phyloP scores from a whole-genome alignment of 2,888 invertebrate species.

The Pecten maximus region DNA sequence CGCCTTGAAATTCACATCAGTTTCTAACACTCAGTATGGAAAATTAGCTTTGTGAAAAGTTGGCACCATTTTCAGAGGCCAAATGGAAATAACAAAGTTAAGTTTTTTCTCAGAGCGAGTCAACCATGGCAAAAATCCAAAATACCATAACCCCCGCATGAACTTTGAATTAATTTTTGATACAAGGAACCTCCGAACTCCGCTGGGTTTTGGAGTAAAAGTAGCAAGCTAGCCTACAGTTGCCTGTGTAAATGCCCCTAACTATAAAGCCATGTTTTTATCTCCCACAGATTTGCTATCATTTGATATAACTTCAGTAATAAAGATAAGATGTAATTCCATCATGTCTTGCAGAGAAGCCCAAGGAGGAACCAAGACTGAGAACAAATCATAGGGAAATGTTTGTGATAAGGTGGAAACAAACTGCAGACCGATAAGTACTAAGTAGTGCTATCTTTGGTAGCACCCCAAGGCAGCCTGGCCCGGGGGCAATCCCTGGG shows the following conservation, averaged over 20 bases:
- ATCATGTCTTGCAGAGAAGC: slow-evolving; percentile 34
- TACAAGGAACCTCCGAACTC: slow-evolving; percentile 22
- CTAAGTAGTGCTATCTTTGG: slow-evolving; percentile 11
- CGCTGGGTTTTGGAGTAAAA: not conserved
- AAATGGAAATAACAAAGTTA: slow-evolving; percentile 3
- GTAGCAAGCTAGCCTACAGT: not conserved
- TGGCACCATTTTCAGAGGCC: slow-evolving; percentile 4
- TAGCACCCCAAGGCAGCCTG: not conserved
- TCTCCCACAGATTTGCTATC: slow-evolving; percentile 13
- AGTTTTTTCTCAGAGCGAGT: not conserved
- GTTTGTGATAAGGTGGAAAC: not conserved
- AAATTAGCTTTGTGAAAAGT: not conserved
- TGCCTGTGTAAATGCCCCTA: not conserved
- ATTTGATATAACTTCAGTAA: slow-evolving; percentile 30
- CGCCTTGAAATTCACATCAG: not conserved
- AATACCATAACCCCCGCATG: not conserved
- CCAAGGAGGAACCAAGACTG: slow-evolving; percentile 33
- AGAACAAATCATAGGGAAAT: slow-evolving; percentile 7
- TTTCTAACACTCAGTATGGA: not conserved
- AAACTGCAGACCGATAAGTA: not conserved
- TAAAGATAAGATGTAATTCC: slow-evolving; percentile 30
- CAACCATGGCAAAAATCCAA: slow-evolving; percentile 35
- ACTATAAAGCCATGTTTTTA: not conserved
- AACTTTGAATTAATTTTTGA: slow-evolving; percentile 24
- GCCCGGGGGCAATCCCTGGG: not conserved